A percentile compares a stretch with the other conserved stretches of the same genome.
Evolutionary conservation across 37 sponge, comb jelly and placozoan species (phyloP).

Genomic region (Corticium candelabrum): DNA sequence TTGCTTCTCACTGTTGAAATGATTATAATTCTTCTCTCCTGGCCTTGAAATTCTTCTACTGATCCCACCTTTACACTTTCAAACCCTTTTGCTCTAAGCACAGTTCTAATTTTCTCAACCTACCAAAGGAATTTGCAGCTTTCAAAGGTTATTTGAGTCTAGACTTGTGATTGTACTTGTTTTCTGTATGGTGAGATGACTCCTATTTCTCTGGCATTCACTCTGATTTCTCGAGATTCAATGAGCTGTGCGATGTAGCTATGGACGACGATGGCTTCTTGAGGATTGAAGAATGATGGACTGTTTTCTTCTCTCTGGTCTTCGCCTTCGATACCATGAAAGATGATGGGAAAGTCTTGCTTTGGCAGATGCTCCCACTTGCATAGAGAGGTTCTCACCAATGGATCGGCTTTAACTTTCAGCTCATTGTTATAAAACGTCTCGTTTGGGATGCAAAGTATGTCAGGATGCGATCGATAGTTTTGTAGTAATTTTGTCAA

Average conservation of each 20-base stretch:
- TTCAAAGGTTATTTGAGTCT: no score
- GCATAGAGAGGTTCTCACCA: conserved; percentile 15
- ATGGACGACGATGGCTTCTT: conserved; percentile 38
- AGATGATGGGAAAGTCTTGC: conserved; percentile 49
- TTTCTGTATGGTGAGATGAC: conserved; percentile 68
- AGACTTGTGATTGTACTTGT: no score
- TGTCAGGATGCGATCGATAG: conserved; percentile 47
- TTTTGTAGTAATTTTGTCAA: conserved; percentile 53
- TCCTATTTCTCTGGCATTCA: conserved; percentile 31
- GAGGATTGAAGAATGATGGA: conserved; percentile 71
- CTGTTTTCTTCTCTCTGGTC: conserved; percentile 59
- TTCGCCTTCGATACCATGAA: conserved; percentile 59
- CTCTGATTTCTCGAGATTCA: conserved; percentile 1
- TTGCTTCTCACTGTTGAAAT: conserved; percentile 52
- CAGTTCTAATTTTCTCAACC: background rate
- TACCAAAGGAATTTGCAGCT: no score
- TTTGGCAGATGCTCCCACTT: conserved; percentile 46
- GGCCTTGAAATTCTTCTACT: conserved; percentile 83
- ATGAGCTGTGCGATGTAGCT: conserved; percentile 25
- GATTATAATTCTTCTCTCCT: conserved; percentile 51
- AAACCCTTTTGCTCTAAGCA: background rate
- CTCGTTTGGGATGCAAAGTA: conserved; percentile 42
- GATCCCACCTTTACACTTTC: conserved; percentile 50
- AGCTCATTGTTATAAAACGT: conserved; percentile 63
- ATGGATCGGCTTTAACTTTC: conserved; percentile 24